phyloP scores from a whole-genome alignment of 2,113 vertebrate genomes.

The Mesembrinibis cayennensis region DNA sequence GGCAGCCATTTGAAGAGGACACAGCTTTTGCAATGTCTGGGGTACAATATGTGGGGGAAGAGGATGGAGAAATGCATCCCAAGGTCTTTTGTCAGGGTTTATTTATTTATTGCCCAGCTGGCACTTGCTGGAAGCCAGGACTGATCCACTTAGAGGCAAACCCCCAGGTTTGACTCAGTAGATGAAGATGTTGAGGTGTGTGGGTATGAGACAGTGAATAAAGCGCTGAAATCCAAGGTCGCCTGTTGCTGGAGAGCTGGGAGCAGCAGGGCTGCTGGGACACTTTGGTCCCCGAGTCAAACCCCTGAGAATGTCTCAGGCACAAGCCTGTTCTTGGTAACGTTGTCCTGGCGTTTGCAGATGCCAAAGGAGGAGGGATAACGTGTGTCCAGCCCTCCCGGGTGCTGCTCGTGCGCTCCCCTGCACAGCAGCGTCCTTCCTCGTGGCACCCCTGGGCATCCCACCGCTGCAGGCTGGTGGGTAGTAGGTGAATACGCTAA shows the following conservation, averaged over 20 bases:
- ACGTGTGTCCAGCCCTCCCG: accelerated
- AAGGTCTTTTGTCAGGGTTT: background rate
- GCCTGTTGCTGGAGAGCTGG: background rate
- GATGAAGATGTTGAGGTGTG: background rate
- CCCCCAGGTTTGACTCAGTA: background rate
- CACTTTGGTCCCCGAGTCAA: background rate
- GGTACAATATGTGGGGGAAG: accelerated
- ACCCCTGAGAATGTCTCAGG: background rate
- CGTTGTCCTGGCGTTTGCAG: background rate
- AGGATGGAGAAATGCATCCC: background rate
- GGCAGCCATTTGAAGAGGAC: background rate
- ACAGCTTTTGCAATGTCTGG: accelerated
- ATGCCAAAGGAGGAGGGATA: background rate
- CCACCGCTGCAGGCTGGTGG: background rate
- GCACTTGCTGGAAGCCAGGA: background rate
- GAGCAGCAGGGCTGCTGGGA: background rate
- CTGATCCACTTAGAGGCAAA: background rate
- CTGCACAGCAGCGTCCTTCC: background rate
- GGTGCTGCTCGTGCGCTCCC: background rate
- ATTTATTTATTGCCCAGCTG: background rate
- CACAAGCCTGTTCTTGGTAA: background rate
- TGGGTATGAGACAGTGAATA: background rate
- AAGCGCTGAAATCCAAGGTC: background rate
- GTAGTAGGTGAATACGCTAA: background rate
- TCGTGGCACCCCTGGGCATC: background rate